Evolutionary conservation across 2,797 vertebrate genomes (phyloP), one percentile per base, ranked within the genome.

Genomic region (Heteromormyrus szaboi): DNA sequence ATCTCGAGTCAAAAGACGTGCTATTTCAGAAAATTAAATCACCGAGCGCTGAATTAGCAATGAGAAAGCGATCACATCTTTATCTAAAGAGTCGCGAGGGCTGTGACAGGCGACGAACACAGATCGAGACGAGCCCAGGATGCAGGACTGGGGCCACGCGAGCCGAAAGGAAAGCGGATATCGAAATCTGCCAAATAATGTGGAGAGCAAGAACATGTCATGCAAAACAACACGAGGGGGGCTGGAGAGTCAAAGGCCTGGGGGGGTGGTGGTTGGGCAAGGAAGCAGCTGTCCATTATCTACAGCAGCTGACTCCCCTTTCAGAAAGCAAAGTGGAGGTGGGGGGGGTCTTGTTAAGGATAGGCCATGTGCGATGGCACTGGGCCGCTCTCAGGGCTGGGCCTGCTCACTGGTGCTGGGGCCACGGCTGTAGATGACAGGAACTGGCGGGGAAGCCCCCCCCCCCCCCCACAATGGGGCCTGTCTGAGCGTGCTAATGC

Each of bases 401-500:
- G 93, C 93, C 94, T 93, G 92, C 86, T 97, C 97, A 97, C 95
- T 95, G 93, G 95, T 94, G 95, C 96, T 96, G 96, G 96, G 97
- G 96, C 96, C 95, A 93, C 95, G 94, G 96, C 97, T 96, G 94
- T 95, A 97, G 97, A 96, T 97, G 98, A 98, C 98, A 99, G 98
- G 98, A 98, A 97, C 96, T 97, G 94, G 96, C 94, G 96, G 97
- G 97, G 97, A 97, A 97, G 96, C 95, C 96, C 95, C 96, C 41
- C 33, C 33, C 37, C 97, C 97, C 97, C 97, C 97, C 98, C 97
- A 97, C 97, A 98, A 96, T 95, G 62, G 95, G 96, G 96, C 97
- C 95, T 96, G 97, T 96, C 97, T 97, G 97, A 97, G 97, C 97
- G 97, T 96, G 96, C 97, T 99, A 99, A 98, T 97, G 97, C 97